phyloP scores from a whole-genome alignment of 2,113 vertebrate genomes.

The Zosterops lateralis region DNA sequence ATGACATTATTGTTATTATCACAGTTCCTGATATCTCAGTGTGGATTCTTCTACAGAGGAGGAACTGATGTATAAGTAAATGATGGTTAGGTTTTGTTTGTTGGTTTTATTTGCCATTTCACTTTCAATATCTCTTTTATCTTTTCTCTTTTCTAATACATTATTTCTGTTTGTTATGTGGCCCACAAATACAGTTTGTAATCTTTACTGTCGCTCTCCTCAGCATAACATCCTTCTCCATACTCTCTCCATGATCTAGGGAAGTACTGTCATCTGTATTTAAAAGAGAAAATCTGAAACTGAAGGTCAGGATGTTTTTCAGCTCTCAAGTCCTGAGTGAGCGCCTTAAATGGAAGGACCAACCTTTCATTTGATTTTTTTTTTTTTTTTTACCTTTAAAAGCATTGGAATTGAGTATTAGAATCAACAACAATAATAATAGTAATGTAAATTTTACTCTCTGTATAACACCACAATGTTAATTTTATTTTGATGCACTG shows the following conservation, averaged over 20 bases:
- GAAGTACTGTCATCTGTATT: background rate
- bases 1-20: background rate
- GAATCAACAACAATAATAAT: background rate
- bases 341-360: background rate
- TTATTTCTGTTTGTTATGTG: background rate
- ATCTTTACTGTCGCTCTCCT: background rate
- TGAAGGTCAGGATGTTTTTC: background rate
- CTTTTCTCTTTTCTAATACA: background rate
- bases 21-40: background rate
- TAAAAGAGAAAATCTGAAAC: background rate
- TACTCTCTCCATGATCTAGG: background rate
- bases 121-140: background rate
- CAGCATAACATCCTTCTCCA: background rate
- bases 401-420: background rate
- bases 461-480: background rate
- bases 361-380: background rate
- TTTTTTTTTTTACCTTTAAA: background rate
- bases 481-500: background rate
- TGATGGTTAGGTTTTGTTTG: background rate
- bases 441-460: background rate
- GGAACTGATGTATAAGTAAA: background rate
- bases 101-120: background rate
- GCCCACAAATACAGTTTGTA: background rate
- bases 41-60: background rate
- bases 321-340: background rate